phyloP scores from a whole-genome alignment of 2,888 invertebrate species.

The Ceraclea dissimilis region DNA sequence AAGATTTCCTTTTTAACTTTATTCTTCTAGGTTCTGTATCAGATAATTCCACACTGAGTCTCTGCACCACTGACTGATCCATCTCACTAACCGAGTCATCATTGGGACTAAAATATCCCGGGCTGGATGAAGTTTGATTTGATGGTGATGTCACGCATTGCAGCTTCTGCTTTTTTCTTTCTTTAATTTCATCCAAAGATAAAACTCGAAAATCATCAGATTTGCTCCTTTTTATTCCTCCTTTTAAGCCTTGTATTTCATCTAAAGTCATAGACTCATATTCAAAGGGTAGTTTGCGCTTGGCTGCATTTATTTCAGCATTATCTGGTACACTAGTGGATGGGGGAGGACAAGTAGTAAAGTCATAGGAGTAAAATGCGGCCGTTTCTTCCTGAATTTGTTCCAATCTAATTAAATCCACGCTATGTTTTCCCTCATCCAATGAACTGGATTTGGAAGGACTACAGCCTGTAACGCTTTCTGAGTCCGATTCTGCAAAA shows the following conservation, averaged over 20 bases:
- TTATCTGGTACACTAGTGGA: conserved; percentile 26
- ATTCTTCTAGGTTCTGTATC: conserved; percentile 17
- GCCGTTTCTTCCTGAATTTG: conserved; percentile 66
- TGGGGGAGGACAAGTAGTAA: conserved; percentile 28
- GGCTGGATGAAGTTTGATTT: no score
- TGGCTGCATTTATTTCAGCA: conserved; percentile 27
- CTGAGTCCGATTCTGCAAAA: conserved; percentile 74
- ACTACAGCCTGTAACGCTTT: conserved; percentile 58
- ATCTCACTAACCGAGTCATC: no score
- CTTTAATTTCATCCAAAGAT: conserved; percentile 47
- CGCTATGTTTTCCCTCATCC: conserved; percentile 35
- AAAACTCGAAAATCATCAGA: conserved; percentile 43
- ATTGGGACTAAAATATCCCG: no score
- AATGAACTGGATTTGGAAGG: conserved; percentile 45
- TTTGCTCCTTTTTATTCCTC: conserved; percentile 31
- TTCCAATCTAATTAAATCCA: conserved; percentile 57
- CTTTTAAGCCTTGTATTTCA: conserved; percentile 36
- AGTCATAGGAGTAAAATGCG: conserved; percentile 61
- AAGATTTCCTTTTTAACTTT: conserved; percentile 21
- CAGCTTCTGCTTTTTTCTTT: conserved; percentile 25
- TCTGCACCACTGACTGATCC: no score
- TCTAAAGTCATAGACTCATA: conserved; percentile 48
- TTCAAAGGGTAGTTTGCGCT: conserved; percentile 33
- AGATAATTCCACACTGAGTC: no score
- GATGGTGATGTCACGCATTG: no score